These are phyloP conservation scores for Melanerpes formicivorus DNA, from an alignment of 2,113 vertebrate genomes.

Conservation along the genomic window DNA sequence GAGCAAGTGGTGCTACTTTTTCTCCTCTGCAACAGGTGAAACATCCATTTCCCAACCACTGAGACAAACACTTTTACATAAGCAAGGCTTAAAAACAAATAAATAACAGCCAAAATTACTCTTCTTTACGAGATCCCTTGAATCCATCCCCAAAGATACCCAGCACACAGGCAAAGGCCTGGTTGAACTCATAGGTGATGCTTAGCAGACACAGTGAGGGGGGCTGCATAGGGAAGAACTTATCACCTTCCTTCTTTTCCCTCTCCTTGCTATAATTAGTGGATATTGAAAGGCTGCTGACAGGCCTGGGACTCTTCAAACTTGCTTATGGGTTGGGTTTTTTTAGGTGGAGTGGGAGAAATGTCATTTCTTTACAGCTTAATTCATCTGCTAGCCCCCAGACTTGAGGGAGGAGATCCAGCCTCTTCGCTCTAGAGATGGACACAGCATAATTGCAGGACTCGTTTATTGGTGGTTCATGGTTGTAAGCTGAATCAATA, in stretches of 20 bases:
- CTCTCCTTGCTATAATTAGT: not conserved
- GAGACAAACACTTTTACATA: not conserved
- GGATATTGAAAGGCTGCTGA: not conserved
- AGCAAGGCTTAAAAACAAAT: not conserved
- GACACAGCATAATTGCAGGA: not conserved
- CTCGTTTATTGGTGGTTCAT: not conserved
- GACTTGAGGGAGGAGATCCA: not conserved
- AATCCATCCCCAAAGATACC: not conserved
- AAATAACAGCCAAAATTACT: not conserved
- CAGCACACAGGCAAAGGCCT: not conserved
- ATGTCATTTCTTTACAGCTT: not conserved
- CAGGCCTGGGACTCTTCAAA: not conserved
- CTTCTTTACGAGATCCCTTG: not conserved
- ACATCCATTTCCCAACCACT: not conserved
- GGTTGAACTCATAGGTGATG: not conserved
- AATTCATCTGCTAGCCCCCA: not conserved
- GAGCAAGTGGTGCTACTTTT: not conserved
- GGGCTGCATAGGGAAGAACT: not conserved
- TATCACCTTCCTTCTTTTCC: no score
- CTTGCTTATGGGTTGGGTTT: not conserved
- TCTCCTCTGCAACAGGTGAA: constrained; percentile 9
- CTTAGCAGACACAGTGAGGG: not conserved
- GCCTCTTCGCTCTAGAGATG: not conserved
- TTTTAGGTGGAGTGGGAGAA: fast-evolving
- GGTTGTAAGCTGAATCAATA: not conserved